Percentiles rank a stretch among this genome's conserved stretches.
phyloP scores from a whole-genome alignment of 2,797 vertebrate species.

The Phalloptychus januarius region DNA sequence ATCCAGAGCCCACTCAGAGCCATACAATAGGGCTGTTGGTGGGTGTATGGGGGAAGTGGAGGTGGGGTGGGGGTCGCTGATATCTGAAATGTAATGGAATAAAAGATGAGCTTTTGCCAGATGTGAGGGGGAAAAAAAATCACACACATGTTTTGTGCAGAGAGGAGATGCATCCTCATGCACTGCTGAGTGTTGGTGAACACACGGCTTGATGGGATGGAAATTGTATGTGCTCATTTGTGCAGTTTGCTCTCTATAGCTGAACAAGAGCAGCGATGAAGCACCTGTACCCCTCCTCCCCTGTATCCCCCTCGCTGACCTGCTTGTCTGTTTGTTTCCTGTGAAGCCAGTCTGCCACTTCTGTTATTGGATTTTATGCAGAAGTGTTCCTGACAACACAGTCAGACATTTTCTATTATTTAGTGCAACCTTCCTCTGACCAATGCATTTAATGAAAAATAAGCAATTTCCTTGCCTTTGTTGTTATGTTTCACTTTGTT shows the following conservation, averaged over 20 bases:
- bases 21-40: conserved; percentile 20
- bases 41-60: conserved; percentile 5
- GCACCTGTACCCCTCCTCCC: conserved; percentile 41
- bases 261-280: conserved; percentile 40
- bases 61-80: conserved; percentile 16
- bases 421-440: conserved; percentile 25
- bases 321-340: conserved; percentile 63
- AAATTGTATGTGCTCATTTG: conserved; percentile 54
- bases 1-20: conserved; percentile 44
- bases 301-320: conserved; percentile 40
- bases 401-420: conserved; percentile 28
- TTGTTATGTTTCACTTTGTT: background rate
- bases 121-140: conserved; percentile 35
- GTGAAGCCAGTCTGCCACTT: conserved; percentile 44
- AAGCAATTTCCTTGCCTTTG: background rate
- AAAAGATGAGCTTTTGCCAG: conserved; percentile 72
- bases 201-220: conserved; percentile 19
- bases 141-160: conserved; percentile 51
- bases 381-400: conserved; percentile 33
- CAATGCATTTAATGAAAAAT: conserved; percentile 5
- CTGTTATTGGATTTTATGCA: conserved; percentile 64
- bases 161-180: conserved; percentile 12
- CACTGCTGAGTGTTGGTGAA: conserved; percentile 1
- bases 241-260: conserved; percentile 48
- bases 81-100: conserved; percentile 69